These are phyloP conservation scores for Ormyrus thymus DNA, from an alignment of 2,888 invertebrate species.

Conservation along the genomic window DNA sequence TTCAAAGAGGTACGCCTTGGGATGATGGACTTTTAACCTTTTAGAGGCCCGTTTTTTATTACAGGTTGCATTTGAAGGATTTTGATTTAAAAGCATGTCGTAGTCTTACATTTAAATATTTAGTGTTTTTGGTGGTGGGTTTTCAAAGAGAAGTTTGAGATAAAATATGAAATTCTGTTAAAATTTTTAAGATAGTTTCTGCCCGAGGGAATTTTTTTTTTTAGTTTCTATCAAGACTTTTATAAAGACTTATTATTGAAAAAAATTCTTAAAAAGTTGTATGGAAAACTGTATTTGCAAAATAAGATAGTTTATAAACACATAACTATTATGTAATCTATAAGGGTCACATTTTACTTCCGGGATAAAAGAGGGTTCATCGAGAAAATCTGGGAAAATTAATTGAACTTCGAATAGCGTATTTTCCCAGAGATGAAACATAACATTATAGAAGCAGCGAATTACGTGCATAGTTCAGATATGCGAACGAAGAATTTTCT, in stretches of 20 bases:
- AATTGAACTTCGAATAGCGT: constrained; percentile 29
- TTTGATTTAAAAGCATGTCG: neutral
- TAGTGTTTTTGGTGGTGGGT: constrained; percentile 18
- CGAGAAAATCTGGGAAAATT: constrained; percentile 34
- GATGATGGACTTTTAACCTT: neutral
- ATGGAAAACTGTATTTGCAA: no score
- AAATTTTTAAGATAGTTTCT: neutral
- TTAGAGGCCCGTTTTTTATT: neutral
- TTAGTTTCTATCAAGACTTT: no score
- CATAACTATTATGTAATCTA: constrained; percentile 18
- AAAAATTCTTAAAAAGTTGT: no score
- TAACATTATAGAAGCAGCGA: neutral
- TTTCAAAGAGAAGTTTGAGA: no score
- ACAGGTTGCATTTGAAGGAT: constrained; percentile 5
- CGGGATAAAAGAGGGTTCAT: constrained; percentile 23
- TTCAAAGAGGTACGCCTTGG: neutral
- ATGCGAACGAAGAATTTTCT: constrained; percentile 22
- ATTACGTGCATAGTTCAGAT: constrained; percentile 22
- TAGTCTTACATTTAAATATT: constrained; percentile 12
- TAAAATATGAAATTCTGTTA: no score
- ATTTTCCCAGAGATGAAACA: constrained; percentile 10
- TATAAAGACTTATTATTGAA: no score
- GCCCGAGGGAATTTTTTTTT: constrained; percentile 1
- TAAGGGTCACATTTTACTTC: constrained; percentile 20
- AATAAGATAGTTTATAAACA: no score